phyloP scores from a whole-genome alignment of 2,113 vertebrate genomes.

The Mastomys natalensis region DNA sequence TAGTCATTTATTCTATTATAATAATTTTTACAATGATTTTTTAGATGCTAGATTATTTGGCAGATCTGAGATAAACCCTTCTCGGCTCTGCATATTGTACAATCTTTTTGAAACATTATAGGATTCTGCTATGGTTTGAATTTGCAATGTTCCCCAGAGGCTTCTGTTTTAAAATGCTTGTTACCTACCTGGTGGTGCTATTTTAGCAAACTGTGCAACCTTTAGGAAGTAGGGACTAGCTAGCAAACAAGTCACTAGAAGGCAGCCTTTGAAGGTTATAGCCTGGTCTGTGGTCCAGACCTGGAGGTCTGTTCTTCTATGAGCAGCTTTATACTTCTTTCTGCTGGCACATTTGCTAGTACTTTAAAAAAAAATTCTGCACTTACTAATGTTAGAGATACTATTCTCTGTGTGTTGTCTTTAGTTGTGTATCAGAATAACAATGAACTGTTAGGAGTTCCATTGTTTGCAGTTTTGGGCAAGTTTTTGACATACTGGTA shows the following conservation, averaged over 20 bases:
- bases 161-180: neutral
- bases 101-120: neutral
- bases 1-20: neutral
- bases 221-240: neutral
- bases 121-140: neutral
- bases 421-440: neutral
- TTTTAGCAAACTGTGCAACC: neutral
- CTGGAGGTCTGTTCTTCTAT: neutral
- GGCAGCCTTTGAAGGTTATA: neutral
- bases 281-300: neutral
- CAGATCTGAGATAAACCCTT: neutral
- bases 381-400: neutral
- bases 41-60: neutral
- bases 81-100: no score
- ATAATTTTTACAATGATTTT: neutral
- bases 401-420: neutral
- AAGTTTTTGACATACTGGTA: neutral
- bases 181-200: neutral
- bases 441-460: neutral
- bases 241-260: neutral
- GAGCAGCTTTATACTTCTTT: neutral
- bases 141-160: neutral
- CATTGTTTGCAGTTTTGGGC: neutral
- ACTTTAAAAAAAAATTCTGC: no score
- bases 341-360: neutral